These are phyloP conservation scores for Parazoanthus atlanticus DNA, from an alignment of 92 coral and sea anemone species.

Conservation along the genomic window DNA sequence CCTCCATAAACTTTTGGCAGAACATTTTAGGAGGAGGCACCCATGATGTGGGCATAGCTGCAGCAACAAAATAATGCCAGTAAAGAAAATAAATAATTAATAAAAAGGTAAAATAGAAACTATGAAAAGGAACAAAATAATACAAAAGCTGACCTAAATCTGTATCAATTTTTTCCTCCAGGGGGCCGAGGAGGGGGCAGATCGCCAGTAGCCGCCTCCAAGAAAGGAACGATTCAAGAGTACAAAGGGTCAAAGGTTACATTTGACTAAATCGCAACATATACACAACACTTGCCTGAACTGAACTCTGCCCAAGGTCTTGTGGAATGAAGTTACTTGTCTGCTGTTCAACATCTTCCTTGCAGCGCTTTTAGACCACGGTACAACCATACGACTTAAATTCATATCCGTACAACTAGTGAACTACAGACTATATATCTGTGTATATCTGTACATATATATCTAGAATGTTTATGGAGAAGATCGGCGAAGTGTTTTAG, in stretches of 20 bases:
- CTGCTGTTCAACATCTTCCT: neutral
- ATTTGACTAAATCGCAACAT: constrained; percentile 55
- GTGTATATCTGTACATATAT: too few relatives aligned
- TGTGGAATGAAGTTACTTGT: neutral
- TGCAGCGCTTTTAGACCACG: neutral
- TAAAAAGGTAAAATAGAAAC: constrained; percentile 25
- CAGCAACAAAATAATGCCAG: too few relatives aligned
- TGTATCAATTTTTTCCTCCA: neutral
- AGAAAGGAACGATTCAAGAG: constrained; percentile 85
- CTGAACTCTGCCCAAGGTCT: neutral
- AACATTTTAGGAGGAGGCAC: too few relatives aligned
- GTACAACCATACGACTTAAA: too few relatives aligned
- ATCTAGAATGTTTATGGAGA: too few relatives aligned
- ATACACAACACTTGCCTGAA: neutral
- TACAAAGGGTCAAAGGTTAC: constrained; percentile 90
- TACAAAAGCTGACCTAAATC: neutral
- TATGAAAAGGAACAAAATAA: neutral
- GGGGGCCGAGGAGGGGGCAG: constrained; percentile 49
- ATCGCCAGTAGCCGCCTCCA: constrained; percentile 58
- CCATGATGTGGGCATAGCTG: too few relatives aligned
- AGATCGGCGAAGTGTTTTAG: too few relatives aligned
- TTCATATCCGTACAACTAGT: too few relatives aligned
- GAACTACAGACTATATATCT: too few relatives aligned
- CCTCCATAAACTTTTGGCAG: too few relatives aligned
- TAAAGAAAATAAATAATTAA: too few relatives aligned